Evolutionary conservation across 2,888 invertebrate species (phyloP), one percentile per base, ranked within the genome.

Genomic region (Zele albiditarsus): DNA sequence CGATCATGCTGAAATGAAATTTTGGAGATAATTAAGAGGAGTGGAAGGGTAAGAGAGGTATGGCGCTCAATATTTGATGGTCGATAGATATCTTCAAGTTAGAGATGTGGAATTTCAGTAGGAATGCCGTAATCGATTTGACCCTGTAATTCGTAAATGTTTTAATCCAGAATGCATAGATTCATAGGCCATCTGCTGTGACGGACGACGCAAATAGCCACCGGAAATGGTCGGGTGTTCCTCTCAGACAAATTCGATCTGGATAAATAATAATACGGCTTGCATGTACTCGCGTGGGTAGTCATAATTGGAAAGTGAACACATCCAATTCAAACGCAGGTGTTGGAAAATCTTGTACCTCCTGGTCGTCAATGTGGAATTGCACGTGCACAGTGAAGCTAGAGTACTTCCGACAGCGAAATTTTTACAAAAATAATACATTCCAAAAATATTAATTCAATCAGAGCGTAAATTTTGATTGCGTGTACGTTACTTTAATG

Each of bases 111-210:
- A 46, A 67, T 67, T 27, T 67, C 28, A 53, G 20, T 20, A 42
- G 49, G 49, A 67, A 67, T 67, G 49, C 27, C 3, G 16, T 14
- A 49, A 49, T 49, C 49, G 25, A 28, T 25, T 49, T 14, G 23
- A 65, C 20, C 67, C 49, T 20, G 49, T 27, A 6, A 46, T 27
- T 16, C 20, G 28, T 49, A 42, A 16, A 73, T 33, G 46, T 72
- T 58, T 28, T 31, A 60, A 60, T 42, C 60, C 65, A 58, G 67
- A 67, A 73, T 73, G n/a, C 60, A 28, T 31, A 60, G 38, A 38
- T 58, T 62, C 33, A 20, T 25, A 46, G 49, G 60, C 73, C 62
- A 73, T 72, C 71, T 72, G 71, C 62, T 53, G n/a, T 28, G 14
- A 14, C 2, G 14, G n/a, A n/a, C 2, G 16, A 27, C 62, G 8